Evolutionary conservation across 2,113 vertebrate species (phyloP), one percentile per base, ranked within the genome.

Genomic region (Saguinus midas): DNA sequence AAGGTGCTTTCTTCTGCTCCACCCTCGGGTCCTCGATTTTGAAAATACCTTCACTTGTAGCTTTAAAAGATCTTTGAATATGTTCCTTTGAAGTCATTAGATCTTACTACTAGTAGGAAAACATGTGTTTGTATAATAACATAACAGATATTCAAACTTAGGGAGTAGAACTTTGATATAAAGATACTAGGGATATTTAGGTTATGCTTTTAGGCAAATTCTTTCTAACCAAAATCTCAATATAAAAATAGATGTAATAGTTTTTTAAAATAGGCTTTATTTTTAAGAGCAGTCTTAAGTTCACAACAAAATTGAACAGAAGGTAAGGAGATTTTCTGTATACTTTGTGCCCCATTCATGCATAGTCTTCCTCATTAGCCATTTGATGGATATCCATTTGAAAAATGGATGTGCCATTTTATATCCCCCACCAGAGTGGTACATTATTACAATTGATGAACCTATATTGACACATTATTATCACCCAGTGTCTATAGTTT

Each of bases 41-140:
- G 55, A 87, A n/a, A 83, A 76, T 40, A 68, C 35, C 35, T 73
- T 85, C 6, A 73, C 43, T 70, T 87, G 17, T 11, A 68, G n/a
- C 23, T 91, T 92, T 66, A 35, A 92, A 97, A 85, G 55, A 87
- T 57, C 21, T 32, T 90, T 94, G 32, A 66, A 68, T 87, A 13
- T 87, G 23, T 94, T 80, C 50, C 43, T 93, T 85, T 93, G 43
- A 75, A 64, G 93, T 86, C 27, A 73, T 50, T 90, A 88, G 18
- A 14, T 68, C 55, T 55, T 86, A 79, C 70, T 80, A 27, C 14
- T 81, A 57, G 73, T 43, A 48, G 43, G 18, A 76, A 61, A 90
- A 87, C 50, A 18, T 85, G 27, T 61, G 5, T 64, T 58, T 83
- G 2, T 78, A 79, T 78, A n/a, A 43, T 45, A 64, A 66, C 37